A percentile compares a stretch with the other conserved stretches of the same genome.
These are phyloP conservation scores for Cottus gobio DNA, from an alignment of 2,113 vertebrate species.

Conservation along the genomic window DNA sequence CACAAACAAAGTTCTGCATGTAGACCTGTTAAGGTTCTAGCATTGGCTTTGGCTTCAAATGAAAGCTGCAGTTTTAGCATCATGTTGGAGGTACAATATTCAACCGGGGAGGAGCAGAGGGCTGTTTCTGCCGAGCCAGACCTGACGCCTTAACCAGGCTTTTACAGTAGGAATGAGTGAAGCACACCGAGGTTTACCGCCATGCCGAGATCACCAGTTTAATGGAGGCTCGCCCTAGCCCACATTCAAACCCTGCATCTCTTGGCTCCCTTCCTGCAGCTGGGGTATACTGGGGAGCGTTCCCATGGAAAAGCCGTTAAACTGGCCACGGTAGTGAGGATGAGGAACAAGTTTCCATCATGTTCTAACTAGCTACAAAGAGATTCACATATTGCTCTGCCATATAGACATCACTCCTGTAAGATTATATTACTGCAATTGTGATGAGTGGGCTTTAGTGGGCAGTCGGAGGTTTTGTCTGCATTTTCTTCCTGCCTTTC, in stretches of 20 bases:
- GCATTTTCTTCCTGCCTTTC: conserved; percentile 5
- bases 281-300: conserved; percentile 60
- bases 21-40: neutral
- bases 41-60: neutral
- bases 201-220: conserved; percentile 75
- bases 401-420: conserved; percentile 24
- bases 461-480: neutral
- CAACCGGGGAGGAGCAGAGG: conserved; percentile 8
- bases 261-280: conserved; percentile 59
- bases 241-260: conserved; percentile 77
- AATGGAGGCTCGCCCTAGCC: conserved; percentile 63
- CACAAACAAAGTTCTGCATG: neutral
- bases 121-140: conserved; percentile 34
- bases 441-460: neutral
- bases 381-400: conserved; percentile 44
- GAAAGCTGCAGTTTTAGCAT: conserved; percentile 2
- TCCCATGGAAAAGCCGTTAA: conserved; percentile 82
- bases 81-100: conserved; percentile 21
- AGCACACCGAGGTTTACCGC: conserved; percentile 77
- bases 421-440: conserved; percentile 15
- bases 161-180: conserved; percentile 82
- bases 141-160: conserved; percentile 66
- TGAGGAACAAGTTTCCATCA: conserved; percentile 81
- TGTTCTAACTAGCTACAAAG: conserved; percentile 51
- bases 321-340: conserved; percentile 59